Base-by-base conservation (phyloP, 2,888 invertebrate species). In the Nemoura dubitans region DNA sequence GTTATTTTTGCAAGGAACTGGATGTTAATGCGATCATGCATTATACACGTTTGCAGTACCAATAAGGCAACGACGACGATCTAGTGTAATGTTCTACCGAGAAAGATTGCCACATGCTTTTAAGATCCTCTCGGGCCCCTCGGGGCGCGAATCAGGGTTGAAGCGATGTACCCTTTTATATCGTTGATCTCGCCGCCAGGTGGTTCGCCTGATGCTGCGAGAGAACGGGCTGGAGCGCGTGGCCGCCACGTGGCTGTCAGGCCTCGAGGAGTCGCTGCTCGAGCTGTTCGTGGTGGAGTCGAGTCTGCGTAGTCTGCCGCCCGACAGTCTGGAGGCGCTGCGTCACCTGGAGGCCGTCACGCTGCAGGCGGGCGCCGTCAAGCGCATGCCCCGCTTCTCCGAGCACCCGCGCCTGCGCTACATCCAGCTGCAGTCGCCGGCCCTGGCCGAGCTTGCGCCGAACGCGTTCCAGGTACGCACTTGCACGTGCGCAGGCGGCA, bases 251-350 rank as follows among this genome's bases (percentile, higher is more conserved):
- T 97, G 97, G 96, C 91, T 97, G 85, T 95, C 95, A 86, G 95
- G 96, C 28, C 93, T 97, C 86, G 97, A 97, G 91, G 94, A 94
- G 77, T 94, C 94, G 85, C 92, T 97, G 43, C 94, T 97, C 89
- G 97, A 97, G 92, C 93, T 97, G 86, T 97, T 95, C 90, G 93
- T 97, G 42, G 97, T 97, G 0, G 97, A 97, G 91, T 96, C 96
- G 25, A 95, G 96, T 88, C 91, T 97, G 85, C 94, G 96, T 88
- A 96, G 95, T 89, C 92, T 97, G 85, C 97, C 97, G 0, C 93
- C 95, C 0, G 97, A 97, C 91, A 96, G 96, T 89, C 91, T 97
- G 83, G 93, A 94, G 88, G 95, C 95, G 89, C 92, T 97, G 89
- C 94, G 94, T 89, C 95, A 95, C 88, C 92, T 97, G 86, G 96